Evolutionary conservation across 2,113 vertebrate genomes (phyloP).

Genomic region (Garra rufa): DNA sequence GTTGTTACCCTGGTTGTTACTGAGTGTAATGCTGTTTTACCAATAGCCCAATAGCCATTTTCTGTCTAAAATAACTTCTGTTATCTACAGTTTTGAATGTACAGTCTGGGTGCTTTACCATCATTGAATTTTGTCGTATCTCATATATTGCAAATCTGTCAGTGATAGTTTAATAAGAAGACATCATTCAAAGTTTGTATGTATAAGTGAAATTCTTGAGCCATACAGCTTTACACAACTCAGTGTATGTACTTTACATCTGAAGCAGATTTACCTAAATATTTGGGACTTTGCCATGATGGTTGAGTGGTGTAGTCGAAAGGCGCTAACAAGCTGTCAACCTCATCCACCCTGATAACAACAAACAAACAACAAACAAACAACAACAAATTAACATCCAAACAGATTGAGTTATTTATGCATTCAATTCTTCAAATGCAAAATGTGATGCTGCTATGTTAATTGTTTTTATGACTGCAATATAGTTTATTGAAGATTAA

Average conservation of each 20-base stretch:
- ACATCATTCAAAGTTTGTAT: neutral
- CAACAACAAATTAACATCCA: slow-evolving; percentile 2
- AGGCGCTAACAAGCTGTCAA: slow-evolving; percentile 78
- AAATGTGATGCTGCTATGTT: neutral
- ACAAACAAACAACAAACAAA: slow-evolving; percentile 13
- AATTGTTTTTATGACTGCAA: neutral
- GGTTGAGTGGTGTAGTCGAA: slow-evolving; percentile 80
- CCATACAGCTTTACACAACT: neutral
- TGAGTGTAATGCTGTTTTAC: neutral
- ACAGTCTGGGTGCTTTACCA: neutral
- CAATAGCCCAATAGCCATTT: neutral
- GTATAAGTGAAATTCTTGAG: neutral
- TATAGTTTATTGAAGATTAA: too few species aligned
- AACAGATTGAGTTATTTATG: neutral
- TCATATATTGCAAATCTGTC: neutral
- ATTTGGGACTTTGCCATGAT: slow-evolving; percentile 79
- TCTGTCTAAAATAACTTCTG: neutral
- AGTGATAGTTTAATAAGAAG: too few species aligned
- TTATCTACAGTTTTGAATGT: neutral
- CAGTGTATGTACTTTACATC: neutral
- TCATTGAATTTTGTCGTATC: neutral
- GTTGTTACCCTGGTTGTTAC: too few species aligned
- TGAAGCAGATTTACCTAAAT: slow-evolving; percentile 70
- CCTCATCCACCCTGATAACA: slow-evolving; percentile 73
- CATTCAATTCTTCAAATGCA: neutral